Evolutionary conservation across 2,888 invertebrate genomes (phyloP), one percentile per base, ranked within the genome.

Genomic region (Acrobasis suavella): DNA sequence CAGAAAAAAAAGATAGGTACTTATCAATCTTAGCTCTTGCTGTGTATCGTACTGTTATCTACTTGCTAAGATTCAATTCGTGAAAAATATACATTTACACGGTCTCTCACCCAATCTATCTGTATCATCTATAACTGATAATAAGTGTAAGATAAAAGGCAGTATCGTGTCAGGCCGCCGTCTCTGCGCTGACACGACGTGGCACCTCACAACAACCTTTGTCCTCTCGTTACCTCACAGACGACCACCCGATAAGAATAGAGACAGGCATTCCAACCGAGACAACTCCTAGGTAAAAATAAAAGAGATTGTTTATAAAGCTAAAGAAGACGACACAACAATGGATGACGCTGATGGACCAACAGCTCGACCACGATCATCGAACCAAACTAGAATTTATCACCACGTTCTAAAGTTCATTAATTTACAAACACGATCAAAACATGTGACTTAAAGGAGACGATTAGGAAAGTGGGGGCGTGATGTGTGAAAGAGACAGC

Each of bases 221-320:
- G 87, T 90, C 80, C 86, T 87, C 86, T 87, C 75, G 87, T 90
- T 89, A 87, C 83, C 79, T 83, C 78, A 76, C 76, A 78, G 81
- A 81, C 87, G 89, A 91, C 89, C 89, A 90, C 90, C 90, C 89
- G 87, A 90, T 85, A 87, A 88, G 87, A 89, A 89, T 88, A 86
- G 83, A 79, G 75, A 81, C 81, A 85, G 84, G 84, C 85, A 91
- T 91, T 89, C 89, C 85, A 83, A 85, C 86, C 89, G 90, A 90
- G 90, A 90, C 89, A 87, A 89, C 86, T 87, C 77, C 81, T 89
- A 86, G 87, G 86, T 89, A 86, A 90, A 91, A 92, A 91, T 91
- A 92, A 91, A 92, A 87, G 86, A 91, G 86, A 89, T 89, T 91
- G 90, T 90, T 90, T 91, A 91, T 89, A 89, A 90, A 88, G 87